Evolutionary conservation across 2,888 invertebrate genomes (phyloP).

Genomic region (Nipponacmea schrenckii): DNA sequence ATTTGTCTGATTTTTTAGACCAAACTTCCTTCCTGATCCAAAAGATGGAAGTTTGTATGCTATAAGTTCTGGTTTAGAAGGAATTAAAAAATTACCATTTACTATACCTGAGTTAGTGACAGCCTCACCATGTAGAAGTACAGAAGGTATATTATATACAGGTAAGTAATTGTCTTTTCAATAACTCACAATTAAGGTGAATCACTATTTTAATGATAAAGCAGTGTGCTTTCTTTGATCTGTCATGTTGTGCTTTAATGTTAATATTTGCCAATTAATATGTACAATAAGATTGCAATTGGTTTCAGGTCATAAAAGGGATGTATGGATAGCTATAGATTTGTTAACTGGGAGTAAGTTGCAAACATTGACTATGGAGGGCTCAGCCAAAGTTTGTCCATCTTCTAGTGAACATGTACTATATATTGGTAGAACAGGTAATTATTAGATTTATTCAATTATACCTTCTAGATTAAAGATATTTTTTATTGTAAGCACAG

Average conservation of each 20-base stretch:
- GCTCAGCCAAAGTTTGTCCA: constrained; percentile 77
- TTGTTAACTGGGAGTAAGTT: constrained; percentile 77
- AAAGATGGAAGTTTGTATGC: constrained; percentile 95
- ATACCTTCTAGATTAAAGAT: background rate
- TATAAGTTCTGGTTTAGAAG: constrained; percentile 64
- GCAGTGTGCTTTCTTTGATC: too few species aligned
- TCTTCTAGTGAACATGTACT: constrained; percentile 78
- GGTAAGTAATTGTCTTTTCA: constrained; percentile 44
- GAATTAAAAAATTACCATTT: constrained; percentile 91
- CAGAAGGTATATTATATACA: constrained; percentile 94
- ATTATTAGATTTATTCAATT: constrained; percentile 3
- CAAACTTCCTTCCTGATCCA: constrained; percentile 93
- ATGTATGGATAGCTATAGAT: constrained; percentile 92
- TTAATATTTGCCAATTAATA: too few species aligned
- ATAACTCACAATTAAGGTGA: too few species aligned
- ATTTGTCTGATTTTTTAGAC: constrained; percentile 68
- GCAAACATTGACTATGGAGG: constrained; percentile 75
- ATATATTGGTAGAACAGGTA: constrained; percentile 81
- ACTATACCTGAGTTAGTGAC: constrained; percentile 97
- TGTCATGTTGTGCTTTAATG: too few species aligned
- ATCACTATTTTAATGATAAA: too few species aligned
- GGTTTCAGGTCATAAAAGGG: constrained; percentile 77
- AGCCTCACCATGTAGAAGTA: constrained; percentile 92
- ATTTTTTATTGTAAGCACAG: background rate
- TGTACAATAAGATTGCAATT: background rate